Evolutionary conservation across 35 echinoderm and acorn worm genomes (phyloP), one percentile per base, ranked within the genome.

Genomic region (Hemicentrotus pulcherrimus): DNA sequence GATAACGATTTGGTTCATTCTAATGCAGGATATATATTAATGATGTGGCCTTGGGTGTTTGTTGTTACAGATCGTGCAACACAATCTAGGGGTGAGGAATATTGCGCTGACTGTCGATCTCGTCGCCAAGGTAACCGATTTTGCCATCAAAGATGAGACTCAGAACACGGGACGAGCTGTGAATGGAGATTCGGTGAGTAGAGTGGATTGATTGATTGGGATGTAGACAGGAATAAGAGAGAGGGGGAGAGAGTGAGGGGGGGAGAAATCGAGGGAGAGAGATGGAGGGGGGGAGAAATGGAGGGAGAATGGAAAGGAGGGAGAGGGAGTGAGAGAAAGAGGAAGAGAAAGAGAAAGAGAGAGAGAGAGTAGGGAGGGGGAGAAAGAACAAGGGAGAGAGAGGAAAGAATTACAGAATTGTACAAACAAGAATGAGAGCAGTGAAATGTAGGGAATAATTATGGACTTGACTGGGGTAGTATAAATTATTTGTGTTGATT

Each of bases 41-140:
- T 47, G 88, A 90, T 35, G 32, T 90, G 31, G 24, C 88, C 46
- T 90, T 90, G 45, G 91, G 45, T 90, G 18, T 85, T 93, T 85
- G 52, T 93, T n/a, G 18, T 47, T 92, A 31, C 78, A 96, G 95
- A 71, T 92, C 45, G 92, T 94, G 3, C 41, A 96, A 4, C 95
- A 96, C 91, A 92, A 61, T 58, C 92, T 96, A 8, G 95, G 95
- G 22, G 61, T 47, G 45, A 65, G 47, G 32, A 96, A 96, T 88
- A 60, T 96, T 24, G 85, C 92, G 10, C 46, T 96, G 19, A 94
- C 35, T 19, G 47, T 19, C n/a, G 46, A 94, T 35, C 61, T 96
- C 14, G 46, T 47, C n/a, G 95, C 95, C 55, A 96, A 92, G 85
- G 95, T 96, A 19, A 94, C 91, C 24, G 92, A 96, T 47, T 96